phyloP scores from a whole-genome alignment of 1,140 invertebrate genomes.

The Aphis gossypii region DNA sequence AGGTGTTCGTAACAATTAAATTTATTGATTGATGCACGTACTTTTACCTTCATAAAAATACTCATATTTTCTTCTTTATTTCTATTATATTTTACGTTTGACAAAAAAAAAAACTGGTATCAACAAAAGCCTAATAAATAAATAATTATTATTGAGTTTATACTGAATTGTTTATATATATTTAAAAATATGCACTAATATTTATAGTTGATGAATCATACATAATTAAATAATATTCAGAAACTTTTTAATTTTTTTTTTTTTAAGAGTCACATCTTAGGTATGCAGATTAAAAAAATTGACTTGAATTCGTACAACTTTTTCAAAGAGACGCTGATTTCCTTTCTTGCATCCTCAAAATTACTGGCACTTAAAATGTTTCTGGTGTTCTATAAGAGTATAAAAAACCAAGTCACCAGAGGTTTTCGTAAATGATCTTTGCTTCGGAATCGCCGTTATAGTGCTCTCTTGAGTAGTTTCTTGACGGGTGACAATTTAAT shows the following conservation, averaged over 20 bases:
- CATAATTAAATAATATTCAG: not conserved
- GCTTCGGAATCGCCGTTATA: not conserved
- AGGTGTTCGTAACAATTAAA: not conserved
- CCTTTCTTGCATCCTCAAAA: not conserved
- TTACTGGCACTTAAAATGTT: slow-evolving; percentile 25
- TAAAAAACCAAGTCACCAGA: not conserved
- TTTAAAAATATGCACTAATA: not conserved
- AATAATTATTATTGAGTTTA: not conserved
- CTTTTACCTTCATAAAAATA: not conserved
- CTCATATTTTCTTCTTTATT: not conserved
- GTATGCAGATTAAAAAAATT: not conserved
- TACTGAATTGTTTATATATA: not conserved
- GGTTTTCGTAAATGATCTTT: slow-evolving; percentile 35
- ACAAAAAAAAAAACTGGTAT: not conserved
- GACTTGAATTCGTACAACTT: not conserved
- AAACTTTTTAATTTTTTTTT: not conserved
- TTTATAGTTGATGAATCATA: not conserved
- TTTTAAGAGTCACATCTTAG: not conserved
- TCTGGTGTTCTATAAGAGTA: not conserved
- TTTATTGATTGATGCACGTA: not conserved
- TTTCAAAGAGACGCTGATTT: not conserved
- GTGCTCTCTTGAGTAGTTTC: not conserved
- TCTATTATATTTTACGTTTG: not conserved
- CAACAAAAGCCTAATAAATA: not conserved
- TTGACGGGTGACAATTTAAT: slow-evolving; percentile 42